These are phyloP conservation scores for Oppia nitens DNA, from an alignment of 1,140 invertebrate species.

Conservation along the genomic window DNA sequence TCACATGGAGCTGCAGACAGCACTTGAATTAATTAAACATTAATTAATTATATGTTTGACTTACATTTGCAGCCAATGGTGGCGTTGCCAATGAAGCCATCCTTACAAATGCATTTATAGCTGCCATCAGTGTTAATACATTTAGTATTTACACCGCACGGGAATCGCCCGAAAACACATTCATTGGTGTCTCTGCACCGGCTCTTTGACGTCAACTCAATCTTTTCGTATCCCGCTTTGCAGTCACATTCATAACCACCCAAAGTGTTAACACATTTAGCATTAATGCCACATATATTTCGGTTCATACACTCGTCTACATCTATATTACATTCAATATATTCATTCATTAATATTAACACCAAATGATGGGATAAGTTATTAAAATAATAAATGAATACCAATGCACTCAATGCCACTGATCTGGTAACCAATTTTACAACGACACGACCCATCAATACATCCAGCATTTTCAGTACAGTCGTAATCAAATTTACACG, in stretches of 20 bases:
- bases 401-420: conserved; percentile 23
- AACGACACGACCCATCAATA: conserved; percentile 13
- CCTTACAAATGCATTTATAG: conserved; percentile 27
- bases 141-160: conserved; percentile 78
- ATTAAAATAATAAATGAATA: conserved; percentile 8
- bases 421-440: conserved; percentile 28
- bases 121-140: conserved; percentile 59
- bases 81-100: conserved; percentile 25
- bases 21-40: conserved; percentile 1
- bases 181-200: conserved; percentile 78
- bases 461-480: conserved; percentile 15
- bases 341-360: too few relatives aligned
- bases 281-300: conserved; percentile 58
- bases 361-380: too few relatives aligned
- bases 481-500: conserved; percentile 11
- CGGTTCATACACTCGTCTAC: conserved; percentile 54
- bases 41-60: conserved; percentile 17
- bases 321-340: conserved; percentile 17
- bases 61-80: conserved; percentile 28
- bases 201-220: conserved; percentile 17
- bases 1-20: conserved; percentile 56
- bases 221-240: conserved; percentile 48
- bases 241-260: conserved; percentile 76
- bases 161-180: conserved; percentile 45
- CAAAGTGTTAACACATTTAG: conserved; percentile 60